phyloP scores from a whole-genome alignment of 2,113 vertebrate genomes.

The Ctenodactylus gundi region DNA sequence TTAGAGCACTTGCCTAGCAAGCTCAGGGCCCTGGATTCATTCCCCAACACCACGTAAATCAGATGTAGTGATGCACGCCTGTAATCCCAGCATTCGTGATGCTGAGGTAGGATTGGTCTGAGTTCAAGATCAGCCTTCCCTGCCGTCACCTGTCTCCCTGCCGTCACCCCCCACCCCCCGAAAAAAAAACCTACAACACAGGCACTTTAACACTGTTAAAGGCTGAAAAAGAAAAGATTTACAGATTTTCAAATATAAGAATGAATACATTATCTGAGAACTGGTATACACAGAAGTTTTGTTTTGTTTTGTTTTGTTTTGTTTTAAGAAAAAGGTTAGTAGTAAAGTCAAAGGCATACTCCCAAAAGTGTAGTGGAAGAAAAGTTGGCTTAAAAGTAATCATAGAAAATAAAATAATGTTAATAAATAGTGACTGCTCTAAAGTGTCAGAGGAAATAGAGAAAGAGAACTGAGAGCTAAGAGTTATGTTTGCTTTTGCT shows the following conservation, averaged over 20 bases:
- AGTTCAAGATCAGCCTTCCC: too few relatives aligned
- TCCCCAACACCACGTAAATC: too few relatives aligned
- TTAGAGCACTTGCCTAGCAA: too few relatives aligned
- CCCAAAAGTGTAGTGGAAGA: neutral
- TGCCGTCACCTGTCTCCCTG: too few relatives aligned
- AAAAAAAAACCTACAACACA: neutral
- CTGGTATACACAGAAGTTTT: neutral
- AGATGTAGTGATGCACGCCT: too few relatives aligned
- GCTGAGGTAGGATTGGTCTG: too few relatives aligned
- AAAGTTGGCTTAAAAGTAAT: neutral
- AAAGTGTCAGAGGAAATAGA: neutral
- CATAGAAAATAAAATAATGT: neutral
- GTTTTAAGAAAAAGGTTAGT: neutral
- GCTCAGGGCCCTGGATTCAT: too few relatives aligned
- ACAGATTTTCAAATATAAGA: neutral
- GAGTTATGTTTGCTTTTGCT: slow-evolving; percentile 5
- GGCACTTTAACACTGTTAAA: neutral
- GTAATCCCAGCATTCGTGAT: too few relatives aligned
- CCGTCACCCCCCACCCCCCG: too few relatives aligned
- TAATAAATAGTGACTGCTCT: neutral
- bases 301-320: too few relatives aligned
- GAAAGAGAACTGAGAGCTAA: neutral
- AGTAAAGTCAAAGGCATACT: neutral
- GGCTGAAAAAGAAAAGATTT: neutral
- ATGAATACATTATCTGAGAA: neutral